Percentiles rank a stretch among this genome's conserved stretches.
These are phyloP conservation scores for Seriola quinqueradiata DNA, from an alignment of 2,113 vertebrate genomes.

Conservation along the genomic window DNA sequence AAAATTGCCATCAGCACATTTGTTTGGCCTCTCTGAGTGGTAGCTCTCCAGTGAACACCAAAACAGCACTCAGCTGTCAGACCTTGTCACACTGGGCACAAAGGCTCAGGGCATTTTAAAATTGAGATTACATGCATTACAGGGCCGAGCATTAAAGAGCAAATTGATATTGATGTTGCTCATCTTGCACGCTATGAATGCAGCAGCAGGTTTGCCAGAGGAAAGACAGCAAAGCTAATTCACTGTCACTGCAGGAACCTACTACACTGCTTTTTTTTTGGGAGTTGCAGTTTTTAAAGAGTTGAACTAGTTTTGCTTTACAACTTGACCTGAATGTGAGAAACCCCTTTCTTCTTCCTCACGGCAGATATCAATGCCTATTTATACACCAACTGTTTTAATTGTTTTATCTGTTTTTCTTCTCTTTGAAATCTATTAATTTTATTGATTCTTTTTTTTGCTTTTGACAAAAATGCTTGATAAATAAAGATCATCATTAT, in stretches of 20 bases:
- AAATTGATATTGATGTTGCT: conserved; percentile 20
- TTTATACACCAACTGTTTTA: no score
- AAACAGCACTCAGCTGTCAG: conserved; percentile 21
- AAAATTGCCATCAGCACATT: conserved; percentile 45
- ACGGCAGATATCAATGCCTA: not conserved
- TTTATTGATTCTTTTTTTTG: no score
- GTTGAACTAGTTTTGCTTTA: not conserved
- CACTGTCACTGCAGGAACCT: not conserved
- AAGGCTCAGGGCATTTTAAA: conserved; percentile 22
- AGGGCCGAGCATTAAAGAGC: conserved; percentile 26
- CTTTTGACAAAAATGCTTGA: no score
- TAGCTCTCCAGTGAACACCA: not conserved
- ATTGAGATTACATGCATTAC: conserved; percentile 41
- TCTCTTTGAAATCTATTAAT: no score
- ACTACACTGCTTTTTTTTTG: no score
- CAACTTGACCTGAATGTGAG: not conserved
- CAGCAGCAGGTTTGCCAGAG: conserved; percentile 5
- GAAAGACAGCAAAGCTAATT: conserved; percentile 1
- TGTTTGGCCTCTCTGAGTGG: conserved; percentile 20
- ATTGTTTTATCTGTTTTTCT: no score
- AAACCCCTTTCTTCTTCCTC: not conserved
- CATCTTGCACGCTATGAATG: not conserved
- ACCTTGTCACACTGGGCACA: not conserved
- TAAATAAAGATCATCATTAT: no score
- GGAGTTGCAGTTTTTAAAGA: no score